Evolutionary conservation across 2,113 vertebrate species (phyloP).

Genomic region (Piaya cayana): DNA sequence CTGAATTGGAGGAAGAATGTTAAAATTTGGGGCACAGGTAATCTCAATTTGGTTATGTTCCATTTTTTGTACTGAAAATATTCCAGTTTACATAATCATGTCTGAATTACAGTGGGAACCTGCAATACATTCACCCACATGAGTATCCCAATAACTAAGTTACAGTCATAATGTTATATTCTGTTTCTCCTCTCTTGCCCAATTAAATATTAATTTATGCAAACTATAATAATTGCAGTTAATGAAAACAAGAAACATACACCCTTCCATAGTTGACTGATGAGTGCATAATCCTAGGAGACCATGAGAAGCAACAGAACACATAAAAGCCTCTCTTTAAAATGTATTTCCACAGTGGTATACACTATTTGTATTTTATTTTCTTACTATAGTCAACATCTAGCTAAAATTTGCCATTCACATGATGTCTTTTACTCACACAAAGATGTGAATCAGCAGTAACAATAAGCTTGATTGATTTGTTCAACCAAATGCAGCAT

Average conservation of each 20-base stretch:
- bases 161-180: background rate
- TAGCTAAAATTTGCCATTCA: background rate
- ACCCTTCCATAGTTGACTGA: background rate
- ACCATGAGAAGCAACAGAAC: background rate
- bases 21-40: background rate
- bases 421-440: background rate
- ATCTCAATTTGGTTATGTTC: background rate
- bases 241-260: background rate
- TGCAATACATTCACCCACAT: background rate
- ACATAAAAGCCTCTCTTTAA: background rate
- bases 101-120: background rate
- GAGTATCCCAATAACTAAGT: background rate
- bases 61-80: background rate
- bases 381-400: background rate
- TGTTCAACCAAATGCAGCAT: background rate
- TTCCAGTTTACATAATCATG: background rate
- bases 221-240: background rate
- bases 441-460: background rate
- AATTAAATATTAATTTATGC: background rate
- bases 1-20: background rate
- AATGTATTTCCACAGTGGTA: background rate
- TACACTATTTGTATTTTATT: background rate
- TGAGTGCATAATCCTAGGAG: background rate
- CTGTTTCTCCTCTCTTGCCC: background rate
- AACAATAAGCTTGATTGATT: slow-evolving; percentile 31